These are phyloP conservation scores for Caenorhabditis zanzibari DNA, from an alignment of 2,888 invertebrate species.

Conservation along the genomic window DNA sequence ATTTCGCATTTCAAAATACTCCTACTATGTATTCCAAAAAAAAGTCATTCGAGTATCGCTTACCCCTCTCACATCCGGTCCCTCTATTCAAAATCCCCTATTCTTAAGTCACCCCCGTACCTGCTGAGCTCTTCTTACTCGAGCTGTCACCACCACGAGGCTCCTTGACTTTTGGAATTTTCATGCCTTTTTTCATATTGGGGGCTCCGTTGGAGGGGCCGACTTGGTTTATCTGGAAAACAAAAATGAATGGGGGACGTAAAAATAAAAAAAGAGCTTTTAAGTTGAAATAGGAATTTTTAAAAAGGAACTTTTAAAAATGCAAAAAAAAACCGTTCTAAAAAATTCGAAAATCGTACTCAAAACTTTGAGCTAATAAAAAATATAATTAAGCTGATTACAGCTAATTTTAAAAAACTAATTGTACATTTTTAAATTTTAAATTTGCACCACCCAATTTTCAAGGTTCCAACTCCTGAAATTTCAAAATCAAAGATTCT, in stretches of 20 bases:
- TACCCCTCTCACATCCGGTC: slow-evolving; percentile 30
- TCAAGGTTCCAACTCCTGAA: no score
- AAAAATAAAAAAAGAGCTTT: no score
- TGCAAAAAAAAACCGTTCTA: no score
- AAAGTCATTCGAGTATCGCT: slow-evolving; percentile 30
- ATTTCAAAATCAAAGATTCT: no score
- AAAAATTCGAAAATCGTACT: no score
- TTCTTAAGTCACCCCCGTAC: slow-evolving; percentile 37
- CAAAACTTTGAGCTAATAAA: no score
- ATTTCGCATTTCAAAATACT: background rate
- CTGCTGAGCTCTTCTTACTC: slow-evolving; percentile 65
- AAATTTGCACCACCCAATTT: no score
- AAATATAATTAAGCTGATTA: no score
- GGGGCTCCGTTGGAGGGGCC: background rate
- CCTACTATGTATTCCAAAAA: background rate
- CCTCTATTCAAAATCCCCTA: background rate
- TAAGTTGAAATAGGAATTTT: no score
- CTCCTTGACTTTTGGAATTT: slow-evolving; percentile 70
- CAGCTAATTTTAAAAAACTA: no score
- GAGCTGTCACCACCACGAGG: slow-evolving; percentile 48
- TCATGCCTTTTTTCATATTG: slow-evolving; percentile 59
- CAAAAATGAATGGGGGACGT: background rate
- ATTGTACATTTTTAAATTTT: no score
- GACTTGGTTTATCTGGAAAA: slow-evolving; percentile 52
- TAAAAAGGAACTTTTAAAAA: no score